Evolutionary conservation across 2,113 vertebrate species (phyloP), one percentile per base, ranked within the genome.

Genomic region (Corynorhinus townsendii): DNA sequence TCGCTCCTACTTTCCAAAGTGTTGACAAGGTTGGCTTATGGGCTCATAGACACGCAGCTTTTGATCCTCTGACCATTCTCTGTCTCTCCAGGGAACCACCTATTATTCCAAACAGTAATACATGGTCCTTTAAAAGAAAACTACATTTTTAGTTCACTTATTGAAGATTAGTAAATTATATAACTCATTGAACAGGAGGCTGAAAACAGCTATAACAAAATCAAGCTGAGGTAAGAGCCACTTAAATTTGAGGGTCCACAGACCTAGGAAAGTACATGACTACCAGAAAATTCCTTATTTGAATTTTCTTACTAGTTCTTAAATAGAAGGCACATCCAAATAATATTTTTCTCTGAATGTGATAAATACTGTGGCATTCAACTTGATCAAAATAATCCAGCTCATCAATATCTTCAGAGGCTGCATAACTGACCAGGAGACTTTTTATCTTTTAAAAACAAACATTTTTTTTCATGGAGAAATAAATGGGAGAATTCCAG

Each of bases 391-490:
- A 79, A 83, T 76, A 80, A 94, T 72, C 22, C 38, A 91, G 52
- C 40, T 68, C 45, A 77, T 90, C 76, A 68, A 24, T 85, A 45
- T 82, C 89, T 81, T n/a, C 33, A 43, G 43, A 72, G 82, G 28
- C 43, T 45, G 52, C 9, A 40, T 33, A 85, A 71, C 30, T 92
- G 4, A 64, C 59, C 30, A 12, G 35, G n/a, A 91, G 11, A 76
- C 84, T 72, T 75, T 47, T 82, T 86, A 43, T 80, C 90, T 90
- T 86, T 84, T 76, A 83, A 49, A 95, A 93, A 71, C 16, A 77
- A 80, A 83, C 38, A n/a, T 88, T 84, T 86, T 28, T 95, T 73
- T 80, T 72, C 93, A 11, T 90, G 52, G 54, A 24, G 33, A 95
- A 88, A 45, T 79, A 66, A 85, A 80, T 93, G 69, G 64, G 56